A percentile compares a stretch with the other conserved stretches of the same genome.
Conservation (phyloP, 2,113 vertebrate species). For the Microcebus lehilahytsara region DNA sequence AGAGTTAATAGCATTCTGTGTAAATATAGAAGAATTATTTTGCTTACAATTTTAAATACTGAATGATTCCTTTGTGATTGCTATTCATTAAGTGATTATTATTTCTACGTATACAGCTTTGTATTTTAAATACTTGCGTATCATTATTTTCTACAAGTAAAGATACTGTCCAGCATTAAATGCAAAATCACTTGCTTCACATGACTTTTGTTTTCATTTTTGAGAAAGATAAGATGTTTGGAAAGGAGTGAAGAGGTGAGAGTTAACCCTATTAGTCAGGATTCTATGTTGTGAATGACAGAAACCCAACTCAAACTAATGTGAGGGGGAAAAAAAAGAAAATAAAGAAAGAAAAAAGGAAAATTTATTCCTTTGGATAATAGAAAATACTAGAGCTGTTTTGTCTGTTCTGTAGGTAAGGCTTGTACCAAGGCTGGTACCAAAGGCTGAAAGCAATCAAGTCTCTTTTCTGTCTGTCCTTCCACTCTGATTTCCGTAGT, state of each 20-base stretch:
- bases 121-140: not conserved
- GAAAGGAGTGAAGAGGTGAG: not conserved
- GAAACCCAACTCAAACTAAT: not conserved
- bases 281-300: not conserved
- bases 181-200: not conserved
- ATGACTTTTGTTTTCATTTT: conserved; percentile 23
- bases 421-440: not conserved
- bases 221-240: not conserved
- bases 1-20: not conserved
- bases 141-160: conserved; percentile 37
- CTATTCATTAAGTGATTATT: not conserved
- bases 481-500: not conserved
- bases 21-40: not conserved
- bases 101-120: conserved; percentile 1
- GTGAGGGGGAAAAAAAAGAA: not conserved
- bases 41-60: conserved; percentile 15
- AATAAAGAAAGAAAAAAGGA: not conserved
- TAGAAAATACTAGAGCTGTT: not conserved
- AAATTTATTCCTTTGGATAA: not conserved
- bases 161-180: not conserved
- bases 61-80: not conserved
- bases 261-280: not conserved
- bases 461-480: not conserved
- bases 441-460: not conserved
- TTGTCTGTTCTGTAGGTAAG: not conserved